A percentile compares a stretch with the other conserved stretches of the same genome.
These are phyloP conservation scores for Drosophila ezoana DNA, from an alignment of 2,888 invertebrate genomes.

Conservation along the genomic window DNA sequence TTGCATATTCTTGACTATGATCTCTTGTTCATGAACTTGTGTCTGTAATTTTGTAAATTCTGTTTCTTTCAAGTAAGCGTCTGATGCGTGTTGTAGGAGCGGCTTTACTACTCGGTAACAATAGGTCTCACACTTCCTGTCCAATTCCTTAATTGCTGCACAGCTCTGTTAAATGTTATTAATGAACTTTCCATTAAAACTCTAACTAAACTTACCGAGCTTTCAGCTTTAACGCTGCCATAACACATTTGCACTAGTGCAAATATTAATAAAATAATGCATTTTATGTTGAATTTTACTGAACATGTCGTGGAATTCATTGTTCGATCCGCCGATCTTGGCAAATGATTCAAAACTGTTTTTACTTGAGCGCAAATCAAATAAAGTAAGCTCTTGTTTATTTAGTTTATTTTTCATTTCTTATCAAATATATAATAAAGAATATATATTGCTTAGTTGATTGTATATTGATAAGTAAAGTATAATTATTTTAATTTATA, in stretches of 20 bases:
- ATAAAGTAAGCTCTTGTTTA: too few species aligned
- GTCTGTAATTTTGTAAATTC: neutral
- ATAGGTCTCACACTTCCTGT: slow-evolving; percentile 8
- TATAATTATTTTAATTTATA: too few species aligned
- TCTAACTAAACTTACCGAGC: neutral
- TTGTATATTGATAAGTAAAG: too few species aligned
- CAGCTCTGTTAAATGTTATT: neutral
- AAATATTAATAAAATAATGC: neutral
- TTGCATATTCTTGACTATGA: neutral
- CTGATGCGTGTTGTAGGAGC: neutral
- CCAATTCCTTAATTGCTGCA: neutral
- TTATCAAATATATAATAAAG: too few species aligned
- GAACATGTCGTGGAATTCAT: neutral
- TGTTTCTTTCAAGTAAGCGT: neutral
- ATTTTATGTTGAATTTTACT: neutral
- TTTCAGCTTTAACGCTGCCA: neutral
- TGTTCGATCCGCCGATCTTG: too few species aligned
- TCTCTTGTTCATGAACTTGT: neutral
- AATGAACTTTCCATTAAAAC: neutral
- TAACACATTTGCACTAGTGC: neutral
- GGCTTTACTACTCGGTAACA: slow-evolving; percentile 31
- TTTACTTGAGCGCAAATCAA: neutral
- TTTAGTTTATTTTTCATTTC: too few species aligned
- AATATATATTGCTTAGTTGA: too few species aligned
- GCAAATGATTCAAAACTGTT: neutral